Evolutionary conservation across 2,113 vertebrate genomes (phyloP).

Genomic region (Barnardius zonarius): DNA sequence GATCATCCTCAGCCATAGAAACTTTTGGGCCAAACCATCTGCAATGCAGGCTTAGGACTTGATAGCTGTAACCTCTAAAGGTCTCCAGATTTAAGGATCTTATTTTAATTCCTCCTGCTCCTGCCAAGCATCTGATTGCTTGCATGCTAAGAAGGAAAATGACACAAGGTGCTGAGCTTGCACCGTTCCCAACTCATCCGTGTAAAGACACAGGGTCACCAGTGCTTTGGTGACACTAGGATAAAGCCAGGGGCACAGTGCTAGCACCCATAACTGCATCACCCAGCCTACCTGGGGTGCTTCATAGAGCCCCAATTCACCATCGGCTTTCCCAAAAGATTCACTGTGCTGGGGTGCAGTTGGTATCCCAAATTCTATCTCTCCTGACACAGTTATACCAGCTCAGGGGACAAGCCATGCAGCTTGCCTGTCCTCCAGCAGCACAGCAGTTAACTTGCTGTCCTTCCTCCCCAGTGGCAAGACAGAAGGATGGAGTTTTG

Average conservation of each 20-base stretch:
- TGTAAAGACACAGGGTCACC: neutral
- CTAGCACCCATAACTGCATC: neutral
- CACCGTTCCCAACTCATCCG: neutral
- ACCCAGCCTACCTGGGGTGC: neutral
- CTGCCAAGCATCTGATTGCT: slow-evolving; percentile 30
- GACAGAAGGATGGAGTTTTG: neutral
- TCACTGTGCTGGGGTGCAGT: neutral
- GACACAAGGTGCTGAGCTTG: slow-evolving; percentile 50
- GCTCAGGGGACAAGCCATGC: neutral
- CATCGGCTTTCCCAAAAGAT: neutral
- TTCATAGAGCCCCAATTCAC: neutral
- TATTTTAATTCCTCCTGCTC: slow-evolving; percentile 38
- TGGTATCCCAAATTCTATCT: neutral
- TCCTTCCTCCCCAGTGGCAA: neutral
- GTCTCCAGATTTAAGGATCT: slow-evolving; percentile 38
- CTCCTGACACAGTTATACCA: neutral
- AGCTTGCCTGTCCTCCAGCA: neutral
- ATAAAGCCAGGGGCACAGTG: neutral
- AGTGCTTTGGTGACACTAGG: neutral
- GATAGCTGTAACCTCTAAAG: neutral
- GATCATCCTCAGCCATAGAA: neutral
- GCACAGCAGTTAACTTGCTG: neutral
- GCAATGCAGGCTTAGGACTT: slow-evolving; percentile 29
- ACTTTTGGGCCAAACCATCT: slow-evolving; percentile 15
- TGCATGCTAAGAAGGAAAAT: slow-evolving; percentile 30